These are phyloP conservation scores for Drosophila kohkoa DNA, from an alignment of 1,140 invertebrate genomes.

Conservation along the genomic window DNA sequence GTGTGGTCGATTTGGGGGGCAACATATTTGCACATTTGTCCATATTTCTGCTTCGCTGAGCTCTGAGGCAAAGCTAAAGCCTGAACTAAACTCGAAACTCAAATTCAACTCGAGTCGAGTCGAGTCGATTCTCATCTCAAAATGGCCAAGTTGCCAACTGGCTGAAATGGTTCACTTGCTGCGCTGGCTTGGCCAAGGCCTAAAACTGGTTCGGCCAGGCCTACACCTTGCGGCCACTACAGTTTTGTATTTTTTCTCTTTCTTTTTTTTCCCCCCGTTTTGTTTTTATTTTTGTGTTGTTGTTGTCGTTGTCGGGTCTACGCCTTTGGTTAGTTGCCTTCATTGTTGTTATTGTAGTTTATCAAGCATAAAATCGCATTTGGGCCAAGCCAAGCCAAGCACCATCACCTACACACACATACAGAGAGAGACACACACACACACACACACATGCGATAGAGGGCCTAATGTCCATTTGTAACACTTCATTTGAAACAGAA, in stretches of 20 bases:
- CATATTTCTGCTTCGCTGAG: conserved; percentile 77
- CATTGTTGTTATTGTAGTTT: conserved; percentile 70
- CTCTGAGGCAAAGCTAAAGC: conserved; percentile 10
- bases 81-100: conserved; percentile 3
- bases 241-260: background rate
- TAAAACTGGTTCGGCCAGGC: conserved; percentile 33
- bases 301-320: conserved; percentile 51
- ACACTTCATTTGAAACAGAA: conserved; percentile 82
- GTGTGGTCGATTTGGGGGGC: conserved; percentile 21
- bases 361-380: conserved; percentile 82
- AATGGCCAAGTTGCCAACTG: conserved; percentile 38
- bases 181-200: conserved; percentile 17
- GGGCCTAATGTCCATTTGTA: conserved; percentile 77
- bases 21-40: conserved; percentile 80
- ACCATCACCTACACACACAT: conserved; percentile 8
- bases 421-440: conserved; percentile 13
- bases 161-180: conserved; percentile 25
- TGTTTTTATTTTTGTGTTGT: conserved; percentile 21
- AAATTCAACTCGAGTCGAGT: conserved; percentile 7
- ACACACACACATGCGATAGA: conserved; percentile 4
- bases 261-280: no score
- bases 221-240: conserved; percentile 41
- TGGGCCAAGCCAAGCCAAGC: conserved; percentile 46
- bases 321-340: conserved; percentile 44
- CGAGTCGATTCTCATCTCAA: conserved; percentile 16